Base-by-base conservation (phyloP, 1,140 invertebrate species). In the Drosophila sp. region DNA sequence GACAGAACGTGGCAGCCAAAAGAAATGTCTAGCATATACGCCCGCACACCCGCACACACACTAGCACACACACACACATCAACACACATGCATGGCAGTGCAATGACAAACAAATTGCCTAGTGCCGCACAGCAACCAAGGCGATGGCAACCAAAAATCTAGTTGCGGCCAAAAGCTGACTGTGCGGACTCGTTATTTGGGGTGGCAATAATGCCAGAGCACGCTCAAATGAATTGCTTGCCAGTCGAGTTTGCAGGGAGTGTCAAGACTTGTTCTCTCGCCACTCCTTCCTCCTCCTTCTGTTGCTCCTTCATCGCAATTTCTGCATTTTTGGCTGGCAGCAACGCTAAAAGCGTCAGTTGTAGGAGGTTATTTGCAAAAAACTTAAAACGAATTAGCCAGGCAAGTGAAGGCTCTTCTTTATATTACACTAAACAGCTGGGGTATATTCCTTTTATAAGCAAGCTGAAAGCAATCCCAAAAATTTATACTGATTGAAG, bases 91-190 rank as follows among this genome's bases (percentile, higher is more conserved):
- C 43, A 11, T 14, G 46, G 29, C 53, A 40, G 57, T 61, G 73
- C 77, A 86, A 86, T 80, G 81, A 86, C 81, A 86, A 86, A 86
- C 81, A 86, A 86, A 86, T 86, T 86, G 81, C 81, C 81, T 78
- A 81, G 65, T 56, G 72, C 72, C 65, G 59, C 57, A 50, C 7
- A 66, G 65, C 41, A 72, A 66, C 57, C 50, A 45, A 25, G 53
- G 34, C 72, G 54, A 53, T 67, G 45, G 70, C 74, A 81, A 75
- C 82, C 81, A 81, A 86, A 86, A 86, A 86, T 81, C 81, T 86
- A 86, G 81, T 86, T 86, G 81, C 54, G 80, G 81, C 76, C 77
- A 51, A 36, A 45, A 62, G 63, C 72, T 59, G 54, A 51, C 56
- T 57, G 38, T 62, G 50, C 61, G 61, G 43, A 34, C 63, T 61